Evolutionary conservation across 30 jellyfish, hydroid and myxozoan genomes (phyloP).

Genomic region (Cassiopea andromeda): DNA sequence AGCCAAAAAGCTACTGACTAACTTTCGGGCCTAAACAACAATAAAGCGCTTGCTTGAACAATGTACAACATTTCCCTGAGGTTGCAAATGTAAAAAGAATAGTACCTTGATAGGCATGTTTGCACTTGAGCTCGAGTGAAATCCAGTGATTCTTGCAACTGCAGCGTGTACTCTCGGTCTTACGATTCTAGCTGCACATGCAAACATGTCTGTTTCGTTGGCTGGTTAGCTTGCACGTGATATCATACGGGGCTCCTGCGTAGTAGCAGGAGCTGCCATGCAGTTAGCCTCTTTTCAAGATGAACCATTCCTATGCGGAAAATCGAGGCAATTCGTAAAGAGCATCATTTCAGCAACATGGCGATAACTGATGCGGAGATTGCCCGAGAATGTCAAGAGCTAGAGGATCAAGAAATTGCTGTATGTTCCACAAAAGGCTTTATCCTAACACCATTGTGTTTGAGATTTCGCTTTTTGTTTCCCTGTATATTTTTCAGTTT

Average conservation of each 20-base stretch:
- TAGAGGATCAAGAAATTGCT: conserved; percentile 45
- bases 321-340: neutral
- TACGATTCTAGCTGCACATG: conserved; percentile 1
- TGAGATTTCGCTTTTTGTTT: neutral
- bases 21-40: neutral
- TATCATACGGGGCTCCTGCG: neutral
- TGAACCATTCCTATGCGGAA: too few relatives aligned
- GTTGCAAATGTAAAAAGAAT: neutral
- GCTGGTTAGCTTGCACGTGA: neutral
- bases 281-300: too few relatives aligned
- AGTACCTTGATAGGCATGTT: conserved; percentile 69
- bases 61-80: neutral
- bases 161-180: conserved; percentile 26
- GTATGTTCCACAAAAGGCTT: neutral
- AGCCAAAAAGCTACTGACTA: neutral
- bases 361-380: conserved; percentile 35
- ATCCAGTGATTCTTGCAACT: conserved; percentile 42
- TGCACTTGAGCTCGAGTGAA: conserved; percentile 38
- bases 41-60: neutral
- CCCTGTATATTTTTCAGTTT: neutral
- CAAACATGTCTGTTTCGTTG: conserved; percentile 2
- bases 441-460: neutral
- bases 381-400: conserved; percentile 9
- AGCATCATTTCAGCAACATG: conserved; percentile 12
- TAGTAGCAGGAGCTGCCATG: neutral